phyloP scores from a whole-genome alignment of 92 coral and sea anemone species.

The Ricordea florida region DNA sequence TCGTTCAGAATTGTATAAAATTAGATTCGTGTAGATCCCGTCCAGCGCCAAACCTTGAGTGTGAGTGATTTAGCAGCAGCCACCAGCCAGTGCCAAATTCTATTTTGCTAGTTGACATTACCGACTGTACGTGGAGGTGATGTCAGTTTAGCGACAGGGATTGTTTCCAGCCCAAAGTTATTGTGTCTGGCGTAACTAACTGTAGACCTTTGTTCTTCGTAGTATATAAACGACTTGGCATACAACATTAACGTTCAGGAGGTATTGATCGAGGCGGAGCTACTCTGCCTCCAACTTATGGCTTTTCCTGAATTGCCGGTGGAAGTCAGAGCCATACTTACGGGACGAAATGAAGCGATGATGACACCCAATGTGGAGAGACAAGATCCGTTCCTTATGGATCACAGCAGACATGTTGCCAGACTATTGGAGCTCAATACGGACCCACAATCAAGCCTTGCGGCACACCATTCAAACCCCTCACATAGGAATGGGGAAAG shows the following conservation, averaged over 20 bases:
- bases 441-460: slow-evolving; percentile 1
- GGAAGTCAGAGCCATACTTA: slow-evolving; percentile 78
- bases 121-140: no score
- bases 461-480: not conserved
- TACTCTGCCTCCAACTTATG: slow-evolving; percentile 84
- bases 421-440: slow-evolving; percentile 34
- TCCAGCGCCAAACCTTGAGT: no score
- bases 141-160: no score
- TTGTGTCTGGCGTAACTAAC: no score
- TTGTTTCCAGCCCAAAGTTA: no score
- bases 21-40: no score
- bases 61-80: no score
- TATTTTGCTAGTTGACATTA: no score
- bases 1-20: no score
- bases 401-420: slow-evolving; percentile 44
- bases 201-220: no score
- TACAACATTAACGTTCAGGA: slow-evolving; percentile 85
- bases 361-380: slow-evolving; percentile 86
- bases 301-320: slow-evolving; percentile 81
- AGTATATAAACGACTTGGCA: slow-evolving; percentile 95
- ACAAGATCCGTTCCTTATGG: slow-evolving; percentile 70
- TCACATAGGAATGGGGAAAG: not conserved
- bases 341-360: slow-evolving; percentile 83
- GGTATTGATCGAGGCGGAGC: slow-evolving; percentile 78
- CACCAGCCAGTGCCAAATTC: no score